Base-by-base conservation (phyloP, 2,113 vertebrate genomes). In the Potamarius usumacintae region DNA sequence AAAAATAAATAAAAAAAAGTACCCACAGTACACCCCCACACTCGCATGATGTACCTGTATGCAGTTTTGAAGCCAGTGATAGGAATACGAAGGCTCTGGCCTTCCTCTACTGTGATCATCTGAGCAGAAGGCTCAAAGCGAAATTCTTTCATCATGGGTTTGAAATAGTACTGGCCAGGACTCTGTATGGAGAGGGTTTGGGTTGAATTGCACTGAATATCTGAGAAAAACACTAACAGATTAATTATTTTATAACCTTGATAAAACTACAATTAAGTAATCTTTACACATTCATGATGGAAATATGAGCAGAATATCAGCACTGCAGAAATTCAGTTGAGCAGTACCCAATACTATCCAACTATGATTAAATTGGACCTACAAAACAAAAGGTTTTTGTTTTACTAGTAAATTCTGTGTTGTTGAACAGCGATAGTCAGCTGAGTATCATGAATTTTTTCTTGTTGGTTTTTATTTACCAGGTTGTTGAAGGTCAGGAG, bases 61-160 rank as follows among this genome's bases (percentile, higher is more conserved):
- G 97, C 98, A 0, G 98, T 99, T 86, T 98, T 97, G 84, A 97
- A 96, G 72, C 98, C 98, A 1, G 94, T 96, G 88, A 99, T 97
- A 74, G 93, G 94, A 77, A 99, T 99, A 87, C 93, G 96, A 71
- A 99, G 95, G 87, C 94, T 98, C 92, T 99, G 96, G 12, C 98
- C 98, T 92, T 99, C 98, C 86, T 98, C 97, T 57, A 99, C 97
- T 74, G 97, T 96, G 34, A 99, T 99, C 98, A 99, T 99, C 87
- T 99, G 98, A 30, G 98, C 98, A 0, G 97, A 96, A 0, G 98
- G 98, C 83, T 99, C 97, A 84, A 99, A 99, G 63, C 98, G 97
- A 90, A 97, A 99, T 76, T 99, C 98, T 85, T 99, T 99, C 98
- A 99, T 99, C 98, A 99, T 99, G 62, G 98, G 98, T 84, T 99